Evolutionary conservation across 2,888 invertebrate genomes (phyloP).

Genomic region (Allygus modestus): DNA sequence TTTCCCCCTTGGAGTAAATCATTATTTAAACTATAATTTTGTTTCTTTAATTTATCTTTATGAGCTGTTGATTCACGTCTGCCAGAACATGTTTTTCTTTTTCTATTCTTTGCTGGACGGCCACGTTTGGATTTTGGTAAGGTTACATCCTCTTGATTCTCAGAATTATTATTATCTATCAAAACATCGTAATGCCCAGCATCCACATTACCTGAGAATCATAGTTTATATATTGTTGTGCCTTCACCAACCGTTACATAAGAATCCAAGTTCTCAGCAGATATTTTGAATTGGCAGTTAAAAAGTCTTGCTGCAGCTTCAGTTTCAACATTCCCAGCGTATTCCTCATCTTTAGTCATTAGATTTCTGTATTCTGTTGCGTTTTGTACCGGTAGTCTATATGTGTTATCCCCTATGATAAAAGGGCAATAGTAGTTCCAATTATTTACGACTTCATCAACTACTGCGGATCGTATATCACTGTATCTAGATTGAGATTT

Average conservation of each 20-base stretch:
- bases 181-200: conserved; percentile 43
- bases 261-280: conserved; percentile 14
- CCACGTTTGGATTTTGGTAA: not conserved
- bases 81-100: not conserved
- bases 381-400: conserved; percentile 23
- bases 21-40: too few species aligned
- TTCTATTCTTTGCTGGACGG: not conserved
- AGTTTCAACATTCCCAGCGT: conserved; percentile 34
- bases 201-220: conserved; percentile 5
- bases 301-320: conserved; percentile 30
- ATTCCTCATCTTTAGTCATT: conserved; percentile 27
- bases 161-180: conserved; percentile 13
- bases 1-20: too few species aligned
- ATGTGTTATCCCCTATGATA: conserved; percentile 22
- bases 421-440: conserved; percentile 17
- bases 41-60: too few species aligned
- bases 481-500: conserved; percentile 28
- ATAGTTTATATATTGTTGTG: not conserved
- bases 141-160: conserved; percentile 2
- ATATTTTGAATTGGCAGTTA: conserved; percentile 33
- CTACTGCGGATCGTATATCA: conserved; percentile 21
- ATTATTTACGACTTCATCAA: conserved; percentile 15
- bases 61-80: conserved; percentile 15
- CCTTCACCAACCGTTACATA: conserved; percentile 32
- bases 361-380: conserved; percentile 1